A percentile compares a stretch with the other conserved stretches of the same genome.
Conservation (phyloP, 2,888 invertebrate genomes). For the Julus scanicus region DNA sequence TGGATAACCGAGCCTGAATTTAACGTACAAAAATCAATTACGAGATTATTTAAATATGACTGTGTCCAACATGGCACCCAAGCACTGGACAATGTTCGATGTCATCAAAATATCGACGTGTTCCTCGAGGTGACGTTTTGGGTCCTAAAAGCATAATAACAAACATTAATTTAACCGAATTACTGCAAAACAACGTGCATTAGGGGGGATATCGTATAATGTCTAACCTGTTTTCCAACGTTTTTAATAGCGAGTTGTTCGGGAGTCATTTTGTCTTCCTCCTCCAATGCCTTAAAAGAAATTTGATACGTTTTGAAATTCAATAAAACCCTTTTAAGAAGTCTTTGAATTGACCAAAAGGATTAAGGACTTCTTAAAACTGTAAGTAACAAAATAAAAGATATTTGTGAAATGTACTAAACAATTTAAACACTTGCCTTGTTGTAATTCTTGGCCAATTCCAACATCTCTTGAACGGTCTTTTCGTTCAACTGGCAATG, state of each 20-base stretch:
- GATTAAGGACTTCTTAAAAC: too few species aligned
- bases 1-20: background rate
- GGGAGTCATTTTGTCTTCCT: conserved; percentile 99
- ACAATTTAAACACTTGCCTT: conserved; percentile 71
- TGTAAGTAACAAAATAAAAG: too few species aligned
- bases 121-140: conserved; percentile 98
- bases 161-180: too few species aligned
- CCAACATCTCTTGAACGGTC: conserved; percentile 95
- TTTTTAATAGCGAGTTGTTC: conserved; percentile 99
- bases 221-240: conserved; percentile 80
- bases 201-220: background rate
- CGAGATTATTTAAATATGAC: conserved; percentile 83
- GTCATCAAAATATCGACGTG: conserved; percentile 97
- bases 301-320: background rate
- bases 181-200: too few species aligned
- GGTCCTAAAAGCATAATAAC: conserved; percentile 76
- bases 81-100: conserved; percentile 96
- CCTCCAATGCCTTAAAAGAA: conserved; percentile 82
- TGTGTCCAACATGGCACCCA: conserved; percentile 96
- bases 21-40: background rate
- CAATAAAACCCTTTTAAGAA: too few species aligned
- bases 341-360: too few species aligned
- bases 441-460: conserved; percentile 96
- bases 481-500: conserved; percentile 94
- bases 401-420: too few species aligned